Base-by-base conservation (phyloP, 2,888 invertebrate species). In the Dynastes maya region DNA sequence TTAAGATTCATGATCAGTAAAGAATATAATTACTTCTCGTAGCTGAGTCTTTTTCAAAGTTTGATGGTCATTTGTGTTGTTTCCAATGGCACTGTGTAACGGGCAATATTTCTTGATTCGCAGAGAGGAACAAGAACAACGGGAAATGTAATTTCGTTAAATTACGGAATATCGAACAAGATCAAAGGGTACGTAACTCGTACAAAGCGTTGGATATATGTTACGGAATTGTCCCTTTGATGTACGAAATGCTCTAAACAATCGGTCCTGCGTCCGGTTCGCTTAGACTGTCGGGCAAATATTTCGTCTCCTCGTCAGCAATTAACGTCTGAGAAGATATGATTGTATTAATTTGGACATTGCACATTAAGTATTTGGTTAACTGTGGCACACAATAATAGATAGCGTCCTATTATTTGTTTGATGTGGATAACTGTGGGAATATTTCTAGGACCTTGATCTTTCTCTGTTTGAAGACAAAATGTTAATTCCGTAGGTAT, bases 131-230 rank as follows among this genome's bases (percentile, higher is more conserved):
- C 37, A 45, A 45, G 45, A 45, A 45, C 11, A 22, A 22, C 32
- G 22, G 16, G 45, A 67, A 67, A 67, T 67, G 29, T 68, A 68
- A 51, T 68, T 68, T 68, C 68, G 29, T 68, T 49, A 51, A 68
- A 68, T 68, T 51, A 45, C 68, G 5, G 6, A 27, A 51, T 68
- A 68, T 68, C 51, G 29, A 29, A 49, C 22, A 29, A 53, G 68
- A 49, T 68, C 68, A 68, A 68, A 68, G 65, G 65, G 6, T 16
- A n/a, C 49, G 11, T 37, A 8, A 49, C 29, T 68, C 27, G 4
- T 29, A 68, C 68, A 68, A 29, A 68, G 68, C 68, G 51, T 49
- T 27, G 49, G 8, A 29, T 53, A 68, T 68, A 13, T 51, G 29
- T 53, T 51, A 29, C 27, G 68, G 27, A 29, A 68, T 68, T 68